phyloP scores from a whole-genome alignment of 2,888 invertebrate genomes.

The Temnothorax rugatulus region DNA sequence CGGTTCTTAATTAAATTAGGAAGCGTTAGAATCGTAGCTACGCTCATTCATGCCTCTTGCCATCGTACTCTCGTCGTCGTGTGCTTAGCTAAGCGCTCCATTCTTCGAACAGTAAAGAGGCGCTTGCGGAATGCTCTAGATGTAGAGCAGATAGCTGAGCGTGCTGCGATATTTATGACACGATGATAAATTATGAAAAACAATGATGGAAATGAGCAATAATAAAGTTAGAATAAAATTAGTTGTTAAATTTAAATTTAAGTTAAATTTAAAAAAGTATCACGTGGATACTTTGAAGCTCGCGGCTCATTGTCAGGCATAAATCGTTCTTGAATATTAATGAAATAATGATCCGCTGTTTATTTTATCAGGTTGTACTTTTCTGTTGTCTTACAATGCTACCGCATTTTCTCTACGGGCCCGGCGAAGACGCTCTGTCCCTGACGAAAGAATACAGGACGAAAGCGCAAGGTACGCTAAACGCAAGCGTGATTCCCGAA shows the following conservation, averaged over 20 bases:
- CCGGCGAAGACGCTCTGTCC: constrained; percentile 89
- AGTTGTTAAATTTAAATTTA: not conserved
- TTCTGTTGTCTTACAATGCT: constrained; percentile 90
- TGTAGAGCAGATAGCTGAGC: constrained; percentile 22
- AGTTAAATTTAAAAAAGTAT: not conserved
- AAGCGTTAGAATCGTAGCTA: constrained; percentile 81
- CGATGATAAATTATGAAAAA: not conserved
- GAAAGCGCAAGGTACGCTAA: constrained; percentile 82
- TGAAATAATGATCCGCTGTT: not conserved
- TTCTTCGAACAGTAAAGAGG: constrained; percentile 78
- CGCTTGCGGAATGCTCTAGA: constrained; percentile 65
- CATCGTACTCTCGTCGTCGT: constrained; percentile 77
- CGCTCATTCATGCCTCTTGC: constrained; percentile 81
- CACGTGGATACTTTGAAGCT: not conserved
- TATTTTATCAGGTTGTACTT: constrained; percentile 86
- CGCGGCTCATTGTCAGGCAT: not conserved
- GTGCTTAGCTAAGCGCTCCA: constrained; percentile 77
- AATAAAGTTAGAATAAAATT: constrained; percentile 3
- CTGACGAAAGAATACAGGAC: constrained; percentile 89
- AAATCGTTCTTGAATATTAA: not conserved
- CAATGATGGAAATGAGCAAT: not conserved
- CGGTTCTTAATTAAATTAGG: constrained; percentile 82
- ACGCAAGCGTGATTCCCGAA: constrained; percentile 86
- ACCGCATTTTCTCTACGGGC: constrained; percentile 91
- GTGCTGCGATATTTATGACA: constrained; percentile 13